These are phyloP conservation scores for Craseonycteris thonglongyai DNA, from an alignment of 2,113 vertebrate genomes.

Conservation along the genomic window DNA sequence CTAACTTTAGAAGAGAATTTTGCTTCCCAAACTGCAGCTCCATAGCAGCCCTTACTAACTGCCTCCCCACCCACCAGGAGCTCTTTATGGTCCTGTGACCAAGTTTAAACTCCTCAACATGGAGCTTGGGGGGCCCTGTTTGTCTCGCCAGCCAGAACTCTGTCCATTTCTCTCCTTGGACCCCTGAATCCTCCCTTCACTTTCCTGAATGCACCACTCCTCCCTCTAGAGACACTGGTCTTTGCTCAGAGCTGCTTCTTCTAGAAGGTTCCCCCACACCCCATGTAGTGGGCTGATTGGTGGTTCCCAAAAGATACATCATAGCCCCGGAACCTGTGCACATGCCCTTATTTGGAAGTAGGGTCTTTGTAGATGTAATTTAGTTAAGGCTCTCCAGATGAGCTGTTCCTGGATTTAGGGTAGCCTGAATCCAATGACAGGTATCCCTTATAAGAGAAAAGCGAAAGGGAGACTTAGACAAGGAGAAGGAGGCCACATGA, in stretches of 20 bases:
- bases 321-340: fast-evolving
- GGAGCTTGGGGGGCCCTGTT: fast-evolving
- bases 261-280: neutral
- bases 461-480: neutral
- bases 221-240: neutral
- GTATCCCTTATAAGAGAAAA: neutral
- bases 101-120: neutral
- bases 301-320: neutral
- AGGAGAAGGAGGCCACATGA: fast-evolving
- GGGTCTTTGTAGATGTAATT: neutral
- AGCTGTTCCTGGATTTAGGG: neutral
- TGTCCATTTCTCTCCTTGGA: neutral
- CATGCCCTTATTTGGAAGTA: neutral
- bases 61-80: too few relatives aligned
- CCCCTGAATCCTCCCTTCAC: neutral
- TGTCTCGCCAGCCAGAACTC: neutral
- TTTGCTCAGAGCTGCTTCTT: neutral
- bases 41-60: neutral
- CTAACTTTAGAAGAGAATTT: neutral
- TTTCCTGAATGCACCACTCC: neutral
- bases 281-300: neutral
- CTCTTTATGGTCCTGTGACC: neutral
- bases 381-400: neutral
- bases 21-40: neutral
- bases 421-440: neutral